phyloP scores from a whole-genome alignment of 2,888 invertebrate genomes.

The Sericinus montela region DNA sequence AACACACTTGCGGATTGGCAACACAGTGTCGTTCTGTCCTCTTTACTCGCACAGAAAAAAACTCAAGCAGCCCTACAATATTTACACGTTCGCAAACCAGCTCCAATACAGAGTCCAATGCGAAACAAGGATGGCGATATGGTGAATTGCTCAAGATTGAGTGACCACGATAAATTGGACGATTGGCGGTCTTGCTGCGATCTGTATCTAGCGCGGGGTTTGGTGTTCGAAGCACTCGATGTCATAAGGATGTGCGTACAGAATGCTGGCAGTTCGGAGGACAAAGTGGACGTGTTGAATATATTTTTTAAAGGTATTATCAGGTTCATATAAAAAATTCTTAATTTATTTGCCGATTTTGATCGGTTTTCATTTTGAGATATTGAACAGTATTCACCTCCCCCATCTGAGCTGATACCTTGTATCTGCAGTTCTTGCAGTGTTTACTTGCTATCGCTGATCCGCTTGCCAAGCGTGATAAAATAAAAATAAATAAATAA shows the following conservation, averaged over 20 bases:
- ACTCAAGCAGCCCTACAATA: constrained; percentile 85
- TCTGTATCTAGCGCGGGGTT: constrained; percentile 81
- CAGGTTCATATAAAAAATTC: no score
- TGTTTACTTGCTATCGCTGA: no score
- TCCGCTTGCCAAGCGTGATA: no score
- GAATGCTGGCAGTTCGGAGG: constrained; percentile 43
- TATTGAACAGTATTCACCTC: no score
- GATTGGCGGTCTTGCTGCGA: constrained; percentile 78
- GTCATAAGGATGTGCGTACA: constrained; percentile 79
- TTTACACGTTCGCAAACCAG: constrained; percentile 79
- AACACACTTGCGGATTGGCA: constrained; percentile 84
- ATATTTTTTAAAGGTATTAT: constrained; percentile 81
- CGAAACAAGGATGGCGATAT: constrained; percentile 31
- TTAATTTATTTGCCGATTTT: no score
- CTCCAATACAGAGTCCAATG: constrained; percentile 73
- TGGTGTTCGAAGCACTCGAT: constrained; percentile 83
- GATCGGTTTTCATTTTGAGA: no score
- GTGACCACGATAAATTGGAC: constrained; percentile 59
- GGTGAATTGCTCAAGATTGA: constrained; percentile 29
- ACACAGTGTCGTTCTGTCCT: constrained; percentile 83
- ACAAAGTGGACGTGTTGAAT: constrained; percentile 70
- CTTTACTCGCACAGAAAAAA: constrained; percentile 83
- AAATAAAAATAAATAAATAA: no score
- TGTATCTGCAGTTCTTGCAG: no score
- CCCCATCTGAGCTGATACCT: no score